These are phyloP conservation scores for Timema podura DNA, from an alignment of 2,888 invertebrate species.

Conservation along the genomic window DNA sequence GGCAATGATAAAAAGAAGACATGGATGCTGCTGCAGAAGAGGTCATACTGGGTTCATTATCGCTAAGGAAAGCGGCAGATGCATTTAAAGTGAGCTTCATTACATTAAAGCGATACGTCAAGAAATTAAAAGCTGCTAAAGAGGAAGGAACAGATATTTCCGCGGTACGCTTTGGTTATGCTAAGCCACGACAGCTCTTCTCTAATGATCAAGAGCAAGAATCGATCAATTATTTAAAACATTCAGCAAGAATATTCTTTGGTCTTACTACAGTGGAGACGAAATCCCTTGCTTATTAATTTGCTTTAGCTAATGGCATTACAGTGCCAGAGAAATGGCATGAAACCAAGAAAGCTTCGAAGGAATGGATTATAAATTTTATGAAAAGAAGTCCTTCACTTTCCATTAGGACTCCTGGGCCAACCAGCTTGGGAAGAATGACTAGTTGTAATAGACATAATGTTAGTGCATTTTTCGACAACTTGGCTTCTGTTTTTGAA, in stretches of 20 bases:
- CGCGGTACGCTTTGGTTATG: too few relatives aligned
- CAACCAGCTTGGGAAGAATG: too few relatives aligned
- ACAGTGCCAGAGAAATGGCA: not conserved
- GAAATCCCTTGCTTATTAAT: too few relatives aligned
- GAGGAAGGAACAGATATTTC: not conserved
- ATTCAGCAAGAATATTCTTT: not conserved
- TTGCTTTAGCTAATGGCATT: not conserved
- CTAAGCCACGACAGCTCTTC: not conserved
- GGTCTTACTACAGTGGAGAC: too few relatives aligned
- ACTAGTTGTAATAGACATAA: too few relatives aligned
- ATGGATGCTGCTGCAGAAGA: not conserved
- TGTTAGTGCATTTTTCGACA: too few relatives aligned
- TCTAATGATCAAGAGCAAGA: not conserved
- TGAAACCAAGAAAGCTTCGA: not conserved
- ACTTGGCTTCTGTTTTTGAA: too few relatives aligned
- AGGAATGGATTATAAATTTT: too few relatives aligned
- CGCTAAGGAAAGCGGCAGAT: not conserved
- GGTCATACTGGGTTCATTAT: not conserved
- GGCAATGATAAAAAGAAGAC: not conserved
- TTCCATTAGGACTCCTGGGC: too few relatives aligned
- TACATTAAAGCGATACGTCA: not conserved
- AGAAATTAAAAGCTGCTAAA: not conserved
- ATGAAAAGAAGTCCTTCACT: too few relatives aligned
- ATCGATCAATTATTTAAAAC: not conserved
- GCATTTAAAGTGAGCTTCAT: not conserved